Evolutionary conservation across 2,888 invertebrate genomes (phyloP), one percentile per base, ranked within the genome.

Genomic region (Leptinotarsa haldemani): DNA sequence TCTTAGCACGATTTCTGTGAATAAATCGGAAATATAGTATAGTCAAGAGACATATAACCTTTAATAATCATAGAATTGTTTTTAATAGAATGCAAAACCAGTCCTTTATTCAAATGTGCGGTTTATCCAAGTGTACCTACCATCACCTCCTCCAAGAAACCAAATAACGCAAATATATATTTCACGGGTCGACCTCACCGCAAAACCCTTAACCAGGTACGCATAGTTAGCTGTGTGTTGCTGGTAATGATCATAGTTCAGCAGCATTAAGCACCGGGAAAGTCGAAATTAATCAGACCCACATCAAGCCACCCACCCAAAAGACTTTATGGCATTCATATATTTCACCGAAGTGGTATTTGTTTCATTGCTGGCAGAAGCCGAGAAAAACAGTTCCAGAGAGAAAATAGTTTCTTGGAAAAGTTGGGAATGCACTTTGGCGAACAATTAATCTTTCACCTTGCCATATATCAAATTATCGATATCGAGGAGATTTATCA

Each of bases 241-340:
- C 77, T 80, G 81, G 77, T 84, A 83, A 84, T 80, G 81, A 81
- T 80, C 84, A 84, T 84, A 84, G 83, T 84, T 84, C 81, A 77
- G 77, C 78, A 76, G 82, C 83, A 82, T 82, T 83, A 83, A 80
- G 78, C 82, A 81, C 82, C 81, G 79, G 80, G 80, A 81, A 81
- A 78, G 77, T 81, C 78, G 77, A 77, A 82, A 84, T 84, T 84
- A 84, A 84, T 84, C 83, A 84, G 81, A 84, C 83, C 83, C 83
- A 82, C 83, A 81, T 83, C 82, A 80, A 74, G 71, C 68, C 67
- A 72, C 77, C 75, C 67, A 75, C 61, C 61, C 61, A 67, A 67
- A 71, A 75, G 77, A 76, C 78, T 80, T 80, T 79, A 80, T 78
- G 74, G 77, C 76, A 79, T 76, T 79, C 78, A 77, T 80, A 80